Conservation (phyloP, 2,113 vertebrate genomes). For the Triplophysa tibetana region DNA sequence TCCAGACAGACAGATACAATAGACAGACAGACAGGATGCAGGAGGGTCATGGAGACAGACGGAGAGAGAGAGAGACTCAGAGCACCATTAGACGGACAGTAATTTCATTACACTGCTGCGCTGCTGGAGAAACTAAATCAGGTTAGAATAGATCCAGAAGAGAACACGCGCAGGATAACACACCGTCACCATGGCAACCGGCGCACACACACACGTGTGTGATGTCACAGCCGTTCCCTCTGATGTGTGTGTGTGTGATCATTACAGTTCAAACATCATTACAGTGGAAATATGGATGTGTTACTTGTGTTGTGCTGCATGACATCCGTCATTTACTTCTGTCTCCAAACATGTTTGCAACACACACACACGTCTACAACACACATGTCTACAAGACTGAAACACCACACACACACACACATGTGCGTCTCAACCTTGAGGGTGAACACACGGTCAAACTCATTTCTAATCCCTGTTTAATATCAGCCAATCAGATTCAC, state of each 20-base stretch:
- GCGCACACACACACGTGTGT: constrained; percentile 9
- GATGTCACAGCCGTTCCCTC: not conserved
- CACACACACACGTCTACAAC: not conserved
- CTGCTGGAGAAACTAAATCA: constrained; percentile 92
- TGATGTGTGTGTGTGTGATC: constrained; percentile 20
- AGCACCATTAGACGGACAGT: constrained; percentile 92
- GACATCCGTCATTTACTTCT: not conserved
- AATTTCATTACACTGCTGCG: constrained; percentile 95
- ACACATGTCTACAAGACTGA: not conserved
- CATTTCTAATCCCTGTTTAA: constrained; percentile 11
- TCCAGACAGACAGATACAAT: constrained; percentile 22
- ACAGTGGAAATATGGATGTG: constrained; percentile 12
- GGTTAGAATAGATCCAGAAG: constrained; percentile 96
- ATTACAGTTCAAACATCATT: not conserved
- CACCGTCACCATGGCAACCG: constrained; percentile 74
- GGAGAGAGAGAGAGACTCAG: constrained; percentile 65
- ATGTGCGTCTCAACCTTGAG: not conserved
- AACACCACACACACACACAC: not conserved
- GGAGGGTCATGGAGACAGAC: constrained; percentile 54
- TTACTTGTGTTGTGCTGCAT: not conserved
- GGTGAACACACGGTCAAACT: not conserved
- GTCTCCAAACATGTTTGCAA: not conserved
- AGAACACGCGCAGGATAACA: constrained; percentile 57
- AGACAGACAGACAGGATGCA: constrained; percentile 6
- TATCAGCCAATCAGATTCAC: constrained; percentile 5